Evolutionary conservation across 2,113 vertebrate genomes (phyloP).

Genomic region (Tenebrosternarchus preto): DNA sequence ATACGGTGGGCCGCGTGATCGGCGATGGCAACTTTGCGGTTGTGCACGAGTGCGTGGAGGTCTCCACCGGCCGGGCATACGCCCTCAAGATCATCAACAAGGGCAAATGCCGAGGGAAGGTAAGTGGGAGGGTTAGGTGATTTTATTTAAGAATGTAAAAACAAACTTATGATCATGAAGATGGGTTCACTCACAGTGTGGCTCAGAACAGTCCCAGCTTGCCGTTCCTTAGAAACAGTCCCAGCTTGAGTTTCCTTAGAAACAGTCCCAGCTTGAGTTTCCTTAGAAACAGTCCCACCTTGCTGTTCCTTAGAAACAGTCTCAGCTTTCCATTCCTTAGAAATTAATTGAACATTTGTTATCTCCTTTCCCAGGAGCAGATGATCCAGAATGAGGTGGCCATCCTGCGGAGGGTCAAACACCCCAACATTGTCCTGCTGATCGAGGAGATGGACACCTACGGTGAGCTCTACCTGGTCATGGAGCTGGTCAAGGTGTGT

Average conservation of each 20-base stretch:
- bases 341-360: no score
- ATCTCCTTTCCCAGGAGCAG: conserved; percentile 81
- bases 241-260: no score
- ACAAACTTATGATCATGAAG: no score
- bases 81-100: conserved; percentile 99
- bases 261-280: no score
- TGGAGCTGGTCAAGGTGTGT: conserved; percentile 97
- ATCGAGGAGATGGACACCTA: conserved; percentile 97
- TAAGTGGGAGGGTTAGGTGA: conserved; percentile 61
- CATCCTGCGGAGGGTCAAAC: conserved; percentile 94
- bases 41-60: conserved; percentile 96
- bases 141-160: no score
- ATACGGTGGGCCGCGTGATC: conserved; percentile 94
- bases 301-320: no score
- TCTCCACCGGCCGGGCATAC: conserved; percentile 91
- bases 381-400: conserved; percentile 98
- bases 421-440: conserved; percentile 96
- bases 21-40: conserved; percentile 97
- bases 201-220: not conserved
- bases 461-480: conserved; percentile 91
- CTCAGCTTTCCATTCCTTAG: no score
- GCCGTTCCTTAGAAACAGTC: not conserved
- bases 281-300: no score
- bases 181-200: no score
- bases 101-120: conserved; percentile 96